Conservation (phyloP, 2,797 vertebrate genomes). For the Erithacus rubecula region DNA sequence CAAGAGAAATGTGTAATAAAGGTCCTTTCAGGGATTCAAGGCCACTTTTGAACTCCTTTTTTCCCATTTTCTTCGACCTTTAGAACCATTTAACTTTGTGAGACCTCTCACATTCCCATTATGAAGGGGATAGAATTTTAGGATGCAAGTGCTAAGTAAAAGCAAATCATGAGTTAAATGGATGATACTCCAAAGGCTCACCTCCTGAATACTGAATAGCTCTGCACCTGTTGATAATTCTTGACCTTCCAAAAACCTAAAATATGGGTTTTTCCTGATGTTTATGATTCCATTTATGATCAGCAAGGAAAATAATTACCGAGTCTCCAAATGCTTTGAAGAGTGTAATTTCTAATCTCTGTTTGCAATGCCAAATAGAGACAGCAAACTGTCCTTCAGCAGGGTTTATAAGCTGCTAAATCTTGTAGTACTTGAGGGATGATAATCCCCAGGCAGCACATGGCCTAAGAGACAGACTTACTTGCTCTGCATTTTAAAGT, state of each 20-base stretch:
- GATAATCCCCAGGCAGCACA: constrained; percentile 43
- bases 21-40: background rate
- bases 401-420: constrained; percentile 34
- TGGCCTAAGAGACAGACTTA: background rate
- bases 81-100: background rate
- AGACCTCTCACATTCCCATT: background rate
- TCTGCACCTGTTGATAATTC: background rate
- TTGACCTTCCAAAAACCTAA: background rate
- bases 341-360: background rate
- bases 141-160: background rate
- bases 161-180: background rate
- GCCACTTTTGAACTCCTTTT: background rate
- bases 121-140: background rate
- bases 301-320: background rate
- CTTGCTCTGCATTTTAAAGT: background rate
- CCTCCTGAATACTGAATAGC: background rate
- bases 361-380: background rate
- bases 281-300: background rate
- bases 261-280: background rate
- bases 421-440: constrained; percentile 28
- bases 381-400: constrained; percentile 14
- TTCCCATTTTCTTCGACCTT: background rate
- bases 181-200: background rate
- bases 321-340: background rate
- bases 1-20: background rate